phyloP scores from a whole-genome alignment of 1,140 invertebrate species.

The Pogonognathellus flavescens region DNA sequence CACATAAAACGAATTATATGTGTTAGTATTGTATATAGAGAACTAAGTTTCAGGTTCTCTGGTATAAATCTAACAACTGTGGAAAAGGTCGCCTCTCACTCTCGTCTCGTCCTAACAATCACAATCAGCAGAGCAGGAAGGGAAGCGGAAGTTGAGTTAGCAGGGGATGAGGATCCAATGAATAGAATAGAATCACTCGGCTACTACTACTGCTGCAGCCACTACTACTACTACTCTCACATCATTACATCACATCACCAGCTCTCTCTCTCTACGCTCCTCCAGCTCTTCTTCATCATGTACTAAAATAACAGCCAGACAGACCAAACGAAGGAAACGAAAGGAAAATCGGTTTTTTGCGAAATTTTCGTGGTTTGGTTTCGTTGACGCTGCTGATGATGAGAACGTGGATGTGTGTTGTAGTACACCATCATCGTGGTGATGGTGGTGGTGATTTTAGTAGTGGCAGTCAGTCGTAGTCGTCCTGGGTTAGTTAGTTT shows the following conservation, averaged over 20 bases:
- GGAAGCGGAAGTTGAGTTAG: conserved; percentile 49
- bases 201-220: too few relatives aligned
- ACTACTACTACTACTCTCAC: conserved; percentile 27
- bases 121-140: conserved; percentile 44
- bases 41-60: too few relatives aligned
- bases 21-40: too few relatives aligned
- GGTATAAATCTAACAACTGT: neutral
- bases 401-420: neutral
- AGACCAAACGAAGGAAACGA: neutral
- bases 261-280: neutral
- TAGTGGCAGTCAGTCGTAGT: too few relatives aligned
- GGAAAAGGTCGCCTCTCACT: neutral
- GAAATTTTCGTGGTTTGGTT: conserved; percentile 16
- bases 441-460: too few relatives aligned
- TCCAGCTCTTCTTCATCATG: neutral
- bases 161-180: conserved; percentile 49
- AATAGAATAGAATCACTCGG: conserved; percentile 44
- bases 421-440: too few relatives aligned
- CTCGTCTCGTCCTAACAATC: conserved; percentile 44
- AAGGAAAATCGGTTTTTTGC: conserved; percentile 44
- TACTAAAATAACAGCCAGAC: neutral
- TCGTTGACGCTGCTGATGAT: neutral
- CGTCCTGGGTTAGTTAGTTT: neutral
- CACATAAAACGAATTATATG: neutral
- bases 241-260: conserved; percentile 30